These are phyloP conservation scores for Tylochromis polylepis DNA, from an alignment of 2,113 vertebrate genomes.

Conservation along the genomic window DNA sequence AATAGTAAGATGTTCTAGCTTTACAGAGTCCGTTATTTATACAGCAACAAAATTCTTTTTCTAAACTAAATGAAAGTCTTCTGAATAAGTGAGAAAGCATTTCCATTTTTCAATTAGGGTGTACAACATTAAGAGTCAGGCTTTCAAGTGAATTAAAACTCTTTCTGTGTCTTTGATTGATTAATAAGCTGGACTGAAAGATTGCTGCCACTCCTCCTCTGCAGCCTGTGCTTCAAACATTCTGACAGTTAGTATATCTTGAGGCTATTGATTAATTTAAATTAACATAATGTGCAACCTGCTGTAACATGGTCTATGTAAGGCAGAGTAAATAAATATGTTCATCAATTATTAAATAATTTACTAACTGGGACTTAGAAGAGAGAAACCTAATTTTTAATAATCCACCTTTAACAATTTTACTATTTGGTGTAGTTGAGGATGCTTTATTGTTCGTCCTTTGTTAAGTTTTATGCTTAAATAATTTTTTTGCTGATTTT, in stretches of 20 bases:
- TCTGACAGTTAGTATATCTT: background rate
- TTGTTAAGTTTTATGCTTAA: too few species aligned
- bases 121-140: background rate
- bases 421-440: too few species aligned
- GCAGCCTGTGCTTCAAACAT: background rate
- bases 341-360: background rate
- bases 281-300: background rate
- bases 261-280: background rate
- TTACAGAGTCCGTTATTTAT: background rate
- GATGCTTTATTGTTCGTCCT: too few species aligned
- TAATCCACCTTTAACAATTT: background rate
- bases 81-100: background rate
- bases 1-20: background rate
- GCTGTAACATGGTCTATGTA: background rate
- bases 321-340: fast-evolving
- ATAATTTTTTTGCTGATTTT: too few species aligned
- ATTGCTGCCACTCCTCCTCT: background rate
- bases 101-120: background rate
- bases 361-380: background rate
- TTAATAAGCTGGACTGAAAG: background rate
- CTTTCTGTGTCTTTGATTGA: background rate
- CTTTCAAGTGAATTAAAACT: background rate
- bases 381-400: background rate
- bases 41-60: background rate
- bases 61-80: background rate